These are phyloP conservation scores for Sinohyriopsis cumingii DNA, from an alignment of 2,888 invertebrate genomes.

Conservation along the genomic window DNA sequence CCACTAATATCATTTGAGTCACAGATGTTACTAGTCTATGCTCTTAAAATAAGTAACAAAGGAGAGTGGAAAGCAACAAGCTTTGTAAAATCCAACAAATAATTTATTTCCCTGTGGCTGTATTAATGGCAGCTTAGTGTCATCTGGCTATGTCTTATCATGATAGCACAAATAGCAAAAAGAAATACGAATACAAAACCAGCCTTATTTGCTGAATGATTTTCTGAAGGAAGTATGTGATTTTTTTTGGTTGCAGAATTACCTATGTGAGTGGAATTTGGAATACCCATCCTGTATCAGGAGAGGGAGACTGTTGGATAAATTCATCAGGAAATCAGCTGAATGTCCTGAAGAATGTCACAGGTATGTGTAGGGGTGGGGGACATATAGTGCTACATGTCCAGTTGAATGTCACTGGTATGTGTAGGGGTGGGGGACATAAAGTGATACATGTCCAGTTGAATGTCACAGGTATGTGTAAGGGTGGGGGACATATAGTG, in stretches of 20 bases:
- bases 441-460: neutral
- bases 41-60: too few relatives aligned
- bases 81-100: too few relatives aligned
- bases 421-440: conserved; percentile 49
- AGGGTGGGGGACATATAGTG: conserved; percentile 51
- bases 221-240: too few relatives aligned
- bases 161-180: too few relatives aligned
- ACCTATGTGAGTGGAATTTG: conserved; percentile 90
- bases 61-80: too few relatives aligned
- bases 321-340: conserved; percentile 74
- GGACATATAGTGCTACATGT: conserved; percentile 52
- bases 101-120: too few relatives aligned
- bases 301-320: conserved; percentile 76
- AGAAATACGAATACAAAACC: too few relatives aligned
- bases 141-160: too few relatives aligned
- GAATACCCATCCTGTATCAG: conserved; percentile 90
- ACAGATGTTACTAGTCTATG: too few relatives aligned
- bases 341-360: conserved; percentile 89
- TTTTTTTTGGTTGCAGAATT: conserved; percentile 51
- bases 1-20: too few relatives aligned
- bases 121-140: too few relatives aligned
- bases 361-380: conserved; percentile 72
- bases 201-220: too few relatives aligned
- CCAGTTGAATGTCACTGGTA: conserved; percentile 83
- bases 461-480: conserved; percentile 82